Percentiles rank a stretch among this genome's conserved stretches.
Conservation (phyloP, 2,888 invertebrate species). For the Noctua comes region DNA sequence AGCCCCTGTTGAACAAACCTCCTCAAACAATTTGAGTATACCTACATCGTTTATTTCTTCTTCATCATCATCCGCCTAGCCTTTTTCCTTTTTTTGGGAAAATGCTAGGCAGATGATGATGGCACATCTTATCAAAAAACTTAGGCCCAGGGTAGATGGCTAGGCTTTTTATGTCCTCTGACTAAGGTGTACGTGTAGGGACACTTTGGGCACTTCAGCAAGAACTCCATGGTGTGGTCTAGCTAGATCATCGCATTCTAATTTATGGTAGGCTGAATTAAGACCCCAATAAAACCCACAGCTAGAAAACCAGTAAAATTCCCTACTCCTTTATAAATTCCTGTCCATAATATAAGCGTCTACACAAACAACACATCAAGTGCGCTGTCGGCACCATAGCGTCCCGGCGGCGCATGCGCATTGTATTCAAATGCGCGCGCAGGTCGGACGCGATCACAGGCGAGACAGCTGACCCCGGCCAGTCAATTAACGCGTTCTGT, state of each 20-base stretch:
- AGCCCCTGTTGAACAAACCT: background rate
- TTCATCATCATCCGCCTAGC: too few species aligned
- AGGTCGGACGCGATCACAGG: conserved; percentile 56
- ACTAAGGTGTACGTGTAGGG: background rate
- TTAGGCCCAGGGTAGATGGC: background rate
- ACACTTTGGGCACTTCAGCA: background rate
- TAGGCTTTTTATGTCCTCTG: background rate
- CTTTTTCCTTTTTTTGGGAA: too few species aligned
- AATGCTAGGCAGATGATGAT: background rate
- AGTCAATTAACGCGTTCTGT: conserved; percentile 55
- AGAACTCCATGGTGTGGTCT: background rate
- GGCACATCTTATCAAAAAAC: background rate
- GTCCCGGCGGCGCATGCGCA: conserved; percentile 66
- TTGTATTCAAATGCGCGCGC: conserved; percentile 78
- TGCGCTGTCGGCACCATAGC: conserved; percentile 41
- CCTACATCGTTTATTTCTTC: too few species aligned
- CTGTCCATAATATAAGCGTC: conserved; percentile 23
- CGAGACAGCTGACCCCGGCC: conserved; percentile 72
- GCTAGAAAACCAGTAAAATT: background rate
- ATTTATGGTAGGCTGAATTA: background rate
- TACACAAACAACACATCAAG: conserved; percentile 39
- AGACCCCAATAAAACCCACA: background rate
- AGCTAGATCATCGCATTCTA: too few species aligned
- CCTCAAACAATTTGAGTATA: background rate
- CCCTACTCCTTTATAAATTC: conserved; percentile 24